These are phyloP conservation scores for Vollenhovia emeryi DNA, from an alignment of 1,140 invertebrate species.

Conservation along the genomic window DNA sequence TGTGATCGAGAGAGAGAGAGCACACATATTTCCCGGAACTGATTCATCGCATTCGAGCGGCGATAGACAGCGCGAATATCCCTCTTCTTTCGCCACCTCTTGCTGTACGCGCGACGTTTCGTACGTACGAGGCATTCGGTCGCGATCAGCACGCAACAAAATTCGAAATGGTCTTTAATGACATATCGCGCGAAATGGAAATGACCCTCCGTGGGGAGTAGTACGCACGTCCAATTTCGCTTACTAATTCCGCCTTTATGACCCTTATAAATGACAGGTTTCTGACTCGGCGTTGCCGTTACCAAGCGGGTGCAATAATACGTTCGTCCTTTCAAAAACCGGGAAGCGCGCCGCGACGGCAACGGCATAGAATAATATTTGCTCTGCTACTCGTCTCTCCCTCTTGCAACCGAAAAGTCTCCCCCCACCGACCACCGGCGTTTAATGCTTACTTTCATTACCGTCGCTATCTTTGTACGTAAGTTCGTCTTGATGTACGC, in stretches of 20 bases:
- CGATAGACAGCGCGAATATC: slow-evolving; percentile 61
- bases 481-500: neutral
- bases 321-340: slow-evolving; percentile 36
- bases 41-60: slow-evolving; percentile 55
- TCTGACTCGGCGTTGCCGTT: slow-evolving; percentile 9
- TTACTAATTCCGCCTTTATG: slow-evolving; percentile 48
- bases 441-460: slow-evolving; percentile 30
- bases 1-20: slow-evolving; percentile 24
- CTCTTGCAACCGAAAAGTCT: neutral
- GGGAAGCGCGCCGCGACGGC: neutral
- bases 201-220: slow-evolving; percentile 14
- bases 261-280: slow-evolving; percentile 51
- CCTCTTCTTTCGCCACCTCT: slow-evolving; percentile 8
- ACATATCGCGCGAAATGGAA: slow-evolving; percentile 50
- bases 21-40: slow-evolving; percentile 59
- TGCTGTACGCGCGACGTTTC: slow-evolving; percentile 1
- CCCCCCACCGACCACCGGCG: neutral
- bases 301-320: slow-evolving; percentile 15
- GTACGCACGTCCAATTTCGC: slow-evolving; percentile 38
- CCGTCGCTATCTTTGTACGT: neutral
- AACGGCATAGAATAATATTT: slow-evolving; percentile 26
- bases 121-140: slow-evolving; percentile 45
- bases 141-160: slow-evolving; percentile 60
- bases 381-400: neutral
- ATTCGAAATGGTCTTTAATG: slow-evolving; percentile 70